Percentiles rank a stretch among this genome's conserved stretches.
Evolutionary conservation across 35 echinoderm and acorn worm species (phyloP).

Genomic region (Holothuria glaberrima): DNA sequence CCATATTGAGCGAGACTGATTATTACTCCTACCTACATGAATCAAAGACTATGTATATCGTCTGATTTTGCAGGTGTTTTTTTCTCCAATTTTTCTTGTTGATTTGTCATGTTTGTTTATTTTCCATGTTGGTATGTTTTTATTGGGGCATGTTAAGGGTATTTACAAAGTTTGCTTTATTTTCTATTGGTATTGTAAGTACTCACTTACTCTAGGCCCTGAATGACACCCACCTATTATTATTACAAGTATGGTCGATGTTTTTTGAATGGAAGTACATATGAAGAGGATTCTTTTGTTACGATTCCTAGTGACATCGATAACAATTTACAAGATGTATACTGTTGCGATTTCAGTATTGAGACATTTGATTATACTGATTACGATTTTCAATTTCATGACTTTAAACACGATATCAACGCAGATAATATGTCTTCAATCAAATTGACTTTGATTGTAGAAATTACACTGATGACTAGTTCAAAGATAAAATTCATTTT

Average conservation of each 20-base stretch:
- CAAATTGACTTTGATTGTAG: background rate
- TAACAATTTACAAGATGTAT: background rate
- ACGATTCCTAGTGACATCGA: background rate
- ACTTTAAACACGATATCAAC: constrained; percentile 5
- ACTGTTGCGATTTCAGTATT: constrained; percentile 10
- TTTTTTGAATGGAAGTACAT: background rate
- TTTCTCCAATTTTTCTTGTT: background rate
- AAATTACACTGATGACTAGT: constrained; percentile 10
- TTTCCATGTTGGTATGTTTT: background rate
- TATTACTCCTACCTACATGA: background rate
- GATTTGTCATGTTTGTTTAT: background rate
- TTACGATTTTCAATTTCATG: constrained; percentile 26
- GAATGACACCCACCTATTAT: background rate
- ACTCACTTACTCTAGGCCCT: background rate
- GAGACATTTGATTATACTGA: constrained; percentile 13
- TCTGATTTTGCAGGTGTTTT: background rate
- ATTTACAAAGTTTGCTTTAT: too few species aligned
- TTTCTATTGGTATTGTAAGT: background rate
- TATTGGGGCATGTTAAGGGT: background rate
- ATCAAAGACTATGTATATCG: background rate
- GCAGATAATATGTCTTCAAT: constrained; percentile 11
- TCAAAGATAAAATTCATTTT: background rate
- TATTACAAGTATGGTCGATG: background rate
- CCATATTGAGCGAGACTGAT: background rate
- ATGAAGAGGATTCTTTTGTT: background rate